Base-by-base conservation (phyloP, 1,140 invertebrate species). In the Solenopsis fugax region DNA sequence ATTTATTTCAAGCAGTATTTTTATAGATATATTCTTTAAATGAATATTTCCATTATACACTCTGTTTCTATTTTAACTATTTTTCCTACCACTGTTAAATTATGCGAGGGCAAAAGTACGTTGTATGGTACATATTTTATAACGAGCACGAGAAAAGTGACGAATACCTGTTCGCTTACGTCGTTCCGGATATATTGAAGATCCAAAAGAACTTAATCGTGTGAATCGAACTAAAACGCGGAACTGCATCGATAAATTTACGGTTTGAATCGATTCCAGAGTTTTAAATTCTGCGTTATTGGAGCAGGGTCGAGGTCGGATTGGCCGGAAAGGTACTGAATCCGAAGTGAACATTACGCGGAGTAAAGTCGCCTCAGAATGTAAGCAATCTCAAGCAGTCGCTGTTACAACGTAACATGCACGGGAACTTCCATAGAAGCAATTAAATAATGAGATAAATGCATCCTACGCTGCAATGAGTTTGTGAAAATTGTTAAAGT, bases 161-260 rank as follows among this genome's bases (percentile, higher is more conserved):
- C 73, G 34, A 77, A 85, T 64, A 78, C 24, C 34, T 29, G 21
- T 65, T 45, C 24, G 48, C 37, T 41, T 24, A 73, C 12, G 24
- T 73, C 41, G 48, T 16, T 62, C 18, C 34, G 37, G 50, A 85
- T 85, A 77, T 37, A 85, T 21, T 34, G 13, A 50, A 62, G 24
- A 52, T 52, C 50, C 24, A 21, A 64, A n/a, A 78, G n/a, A 64
- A 78, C 50, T 85, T 85, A 78, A 85, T 85, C 62, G 72, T 65
- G 82, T 48, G 82, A 65, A 85, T 78, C 75, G 82, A 54, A 54
- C 54, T 45, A 73, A 85, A 76, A 64, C n/a, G 45, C n/a, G 13
- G 45, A 62, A 78, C 60, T 85, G 73, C 75, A 77, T 85, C 82
- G 82, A 78, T 85, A 85, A 78, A 85, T 85, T 85, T 65, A 85